Evolutionary conservation across 1,140 invertebrate species (phyloP), one percentile per base, ranked within the genome.

Genomic region (Pantala flavescens): DNA sequence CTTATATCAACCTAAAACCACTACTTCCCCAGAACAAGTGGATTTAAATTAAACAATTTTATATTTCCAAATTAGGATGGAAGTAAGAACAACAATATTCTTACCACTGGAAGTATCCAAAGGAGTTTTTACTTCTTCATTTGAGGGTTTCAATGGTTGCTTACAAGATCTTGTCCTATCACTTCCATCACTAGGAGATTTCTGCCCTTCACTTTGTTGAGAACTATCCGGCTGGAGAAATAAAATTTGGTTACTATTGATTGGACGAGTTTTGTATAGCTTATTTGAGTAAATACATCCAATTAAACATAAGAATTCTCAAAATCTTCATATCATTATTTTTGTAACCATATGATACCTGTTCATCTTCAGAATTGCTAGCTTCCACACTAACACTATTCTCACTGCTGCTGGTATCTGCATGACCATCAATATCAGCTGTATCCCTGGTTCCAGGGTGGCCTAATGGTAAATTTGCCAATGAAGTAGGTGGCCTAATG

Each of bases 341-440:
- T n/a, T n/a, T n/a, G n/a, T n/a, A n/a, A n/a, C n/a, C n/a, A n/a
- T n/a, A n/a, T n/a, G n/a, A 23, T 63, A 81, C 83, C 74, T 89
- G 87, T 77, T 90, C 89, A 74, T 90, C 89, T 77, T 92, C 91
- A 0, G 90, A 90, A 81, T 91, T 92, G 77, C 90, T 92, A 42
- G 88, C 89, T 79, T 93, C 91, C 49, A 63, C 49, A 79, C 90
- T 91, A 73, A 90, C 88, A 78, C 88, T 90, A 78, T 88, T 88
- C 78, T 91, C 90, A 24, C 89, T 63, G 12, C 49, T 63, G 49
- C 49, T 63, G n/a, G 49, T 63, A 5, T 63, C 49, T 16, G 49
- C 49, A 16, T 63, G 49, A 7, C 16, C 49, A 63, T 63, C 49
- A 16, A 63, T 63, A 12, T 19, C 49, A 7, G 16, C 49, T 3